A percentile compares a stretch with the other conserved stretches of the same genome.
phyloP scores from a whole-genome alignment of 2,888 invertebrate genomes.

The Scaptomyza tumidula region DNA sequence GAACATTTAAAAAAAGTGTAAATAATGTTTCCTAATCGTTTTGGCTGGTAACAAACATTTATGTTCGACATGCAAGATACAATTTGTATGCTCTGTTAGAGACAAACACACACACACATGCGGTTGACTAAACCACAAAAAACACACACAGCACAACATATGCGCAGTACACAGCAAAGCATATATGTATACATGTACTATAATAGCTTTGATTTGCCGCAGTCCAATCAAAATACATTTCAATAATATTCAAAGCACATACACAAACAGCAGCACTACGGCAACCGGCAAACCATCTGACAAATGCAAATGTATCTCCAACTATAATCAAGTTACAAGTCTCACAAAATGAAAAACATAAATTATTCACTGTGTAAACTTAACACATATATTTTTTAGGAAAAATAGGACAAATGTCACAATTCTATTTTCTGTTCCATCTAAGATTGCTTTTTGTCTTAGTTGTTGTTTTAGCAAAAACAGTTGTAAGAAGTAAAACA shows the following conservation, averaged over 20 bases:
- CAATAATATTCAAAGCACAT: constrained; percentile 45
- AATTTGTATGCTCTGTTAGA: constrained; percentile 25
- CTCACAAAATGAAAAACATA: constrained; percentile 21
- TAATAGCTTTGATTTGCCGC: constrained; percentile 40
- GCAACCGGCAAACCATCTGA: constrained; percentile 74
- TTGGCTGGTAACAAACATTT: constrained; percentile 16
- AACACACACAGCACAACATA: constrained; percentile 11
- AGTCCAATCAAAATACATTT: constrained; percentile 64
- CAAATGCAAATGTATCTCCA: constrained; percentile 64
- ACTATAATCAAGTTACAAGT: constrained; percentile 26
- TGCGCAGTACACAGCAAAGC: not conserved
- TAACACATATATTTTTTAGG: not conserved
- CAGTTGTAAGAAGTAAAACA: no score
- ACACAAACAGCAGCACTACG: constrained; percentile 23
- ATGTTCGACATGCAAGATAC: constrained; percentile 33
- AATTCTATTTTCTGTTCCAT: not conserved
- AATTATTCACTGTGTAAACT: constrained; percentile 32
- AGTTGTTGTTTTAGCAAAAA: not conserved
- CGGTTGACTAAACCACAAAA: constrained; percentile 4
- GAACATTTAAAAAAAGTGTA: no score
- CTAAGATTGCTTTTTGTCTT: not conserved
- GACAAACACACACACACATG: constrained; percentile 1
- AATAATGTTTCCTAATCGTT: no score
- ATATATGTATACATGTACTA: not conserved
- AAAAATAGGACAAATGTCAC: not conserved